Evolutionary conservation across 2,113 vertebrate genomes (phyloP).

Genomic region (Phycodurus eques): DNA sequence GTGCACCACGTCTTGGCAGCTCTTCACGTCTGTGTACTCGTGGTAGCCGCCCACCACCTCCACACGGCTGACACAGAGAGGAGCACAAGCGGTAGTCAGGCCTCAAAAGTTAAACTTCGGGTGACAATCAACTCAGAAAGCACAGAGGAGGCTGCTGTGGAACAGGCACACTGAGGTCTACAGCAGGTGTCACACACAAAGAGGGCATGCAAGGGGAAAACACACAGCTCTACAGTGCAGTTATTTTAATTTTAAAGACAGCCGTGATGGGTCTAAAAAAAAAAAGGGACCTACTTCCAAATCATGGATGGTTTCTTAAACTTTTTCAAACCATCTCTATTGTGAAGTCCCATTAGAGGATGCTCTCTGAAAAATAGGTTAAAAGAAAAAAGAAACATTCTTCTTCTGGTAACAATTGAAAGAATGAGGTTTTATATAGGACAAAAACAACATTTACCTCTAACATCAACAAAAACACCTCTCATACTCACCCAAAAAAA

Average conservation of each 20-base stretch:
- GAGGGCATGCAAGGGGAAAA: constrained; percentile 48
- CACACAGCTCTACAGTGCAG: constrained; percentile 29
- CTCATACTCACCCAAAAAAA: too few relatives aligned
- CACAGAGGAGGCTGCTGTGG: constrained; percentile 12
- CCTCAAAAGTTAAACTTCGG: constrained; percentile 6
- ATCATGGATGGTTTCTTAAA: constrained; percentile 80
- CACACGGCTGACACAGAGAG: constrained; percentile 70
- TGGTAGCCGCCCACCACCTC: constrained; percentile 87
- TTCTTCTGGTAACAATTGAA: constrained; percentile 46
- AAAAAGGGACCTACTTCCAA: constrained; percentile 79
- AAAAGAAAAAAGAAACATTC: constrained; percentile 63
- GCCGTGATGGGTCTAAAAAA: constrained; percentile 58
- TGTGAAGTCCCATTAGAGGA: constrained; percentile 80
- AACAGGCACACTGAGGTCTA: neutral
- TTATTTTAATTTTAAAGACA: constrained; percentile 15
- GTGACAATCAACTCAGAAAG: neutral
- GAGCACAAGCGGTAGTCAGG: constrained; percentile 38
- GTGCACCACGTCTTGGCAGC: constrained; percentile 95
- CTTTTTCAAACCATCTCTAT: constrained; percentile 83
- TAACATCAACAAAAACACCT: too few relatives aligned
- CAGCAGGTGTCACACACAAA: constrained; percentile 22
- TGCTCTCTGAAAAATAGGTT: constrained; percentile 80
- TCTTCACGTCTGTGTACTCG: constrained; percentile 93
- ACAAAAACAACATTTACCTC: neutral
- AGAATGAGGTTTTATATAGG: constrained; percentile 1